Conservation (phyloP, 1,140 invertebrate species). For the Himalopsyche phryganea region DNA sequence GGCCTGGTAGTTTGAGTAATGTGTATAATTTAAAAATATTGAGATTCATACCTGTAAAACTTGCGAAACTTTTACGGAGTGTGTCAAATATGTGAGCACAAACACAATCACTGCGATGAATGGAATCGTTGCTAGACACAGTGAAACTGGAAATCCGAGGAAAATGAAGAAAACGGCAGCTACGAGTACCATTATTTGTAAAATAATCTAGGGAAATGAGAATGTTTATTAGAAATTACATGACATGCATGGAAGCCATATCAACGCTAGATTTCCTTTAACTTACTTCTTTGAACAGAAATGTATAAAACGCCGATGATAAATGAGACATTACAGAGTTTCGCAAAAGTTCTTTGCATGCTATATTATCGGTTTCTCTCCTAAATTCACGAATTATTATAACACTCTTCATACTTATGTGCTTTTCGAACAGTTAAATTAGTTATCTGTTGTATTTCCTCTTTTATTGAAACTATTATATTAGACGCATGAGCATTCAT, state of each 20-base stretch:
- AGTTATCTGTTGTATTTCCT: no score
- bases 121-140: constrained; percentile 24
- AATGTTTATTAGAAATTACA: no score
- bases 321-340: constrained; percentile 24
- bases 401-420: constrained; percentile 20
- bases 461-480: no score
- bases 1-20: background rate
- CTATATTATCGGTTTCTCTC: constrained; percentile 12
- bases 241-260: no score
- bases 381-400: constrained; percentile 19
- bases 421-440: no score
- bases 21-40: background rate
- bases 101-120: constrained; percentile 23
- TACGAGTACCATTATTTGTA: constrained; percentile 30
- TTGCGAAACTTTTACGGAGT: constrained; percentile 24
- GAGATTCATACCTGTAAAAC: constrained; percentile 6
- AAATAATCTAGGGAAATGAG: constrained; percentile 15
- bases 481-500: no score
- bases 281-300: constrained; percentile 30
- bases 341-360: constrained; percentile 13
- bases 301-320: constrained; percentile 19
- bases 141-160: constrained; percentile 24
- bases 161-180: constrained; percentile 33
- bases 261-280: no score
- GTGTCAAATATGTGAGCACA: constrained; percentile 18